A percentile compares a stretch with the other conserved stretches of the same genome.
Evolutionary conservation across 2,113 vertebrate species (phyloP).

Genomic region (Clarias magur): DNA sequence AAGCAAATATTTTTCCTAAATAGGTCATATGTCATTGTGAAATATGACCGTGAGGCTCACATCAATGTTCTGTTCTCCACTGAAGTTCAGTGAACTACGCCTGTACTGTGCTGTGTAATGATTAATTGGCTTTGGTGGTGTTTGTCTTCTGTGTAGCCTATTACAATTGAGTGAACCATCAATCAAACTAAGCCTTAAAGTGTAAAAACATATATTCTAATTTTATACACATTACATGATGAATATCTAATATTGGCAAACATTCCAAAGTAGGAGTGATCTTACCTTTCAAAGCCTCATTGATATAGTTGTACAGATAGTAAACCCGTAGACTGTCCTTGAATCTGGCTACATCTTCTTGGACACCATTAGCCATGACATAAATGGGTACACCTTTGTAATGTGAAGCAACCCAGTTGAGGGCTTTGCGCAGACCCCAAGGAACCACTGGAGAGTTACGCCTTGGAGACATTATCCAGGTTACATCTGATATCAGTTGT

Average conservation of each 20-base stretch:
- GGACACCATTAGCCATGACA: slow-evolving; percentile 85
- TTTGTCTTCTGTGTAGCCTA: slow-evolving; percentile 19
- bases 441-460: slow-evolving; percentile 83
- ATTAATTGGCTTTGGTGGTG: slow-evolving; percentile 60
- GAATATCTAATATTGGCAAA: not conserved
- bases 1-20: slow-evolving; percentile 33
- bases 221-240: not conserved
- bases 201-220: not conserved
- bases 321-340: slow-evolving; percentile 85
- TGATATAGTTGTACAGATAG: slow-evolving; percentile 90
- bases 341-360: slow-evolving; percentile 76
- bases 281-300: slow-evolving; percentile 96
- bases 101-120: slow-evolving; percentile 59
- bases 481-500: slow-evolving; percentile 87
- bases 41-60: not conserved
- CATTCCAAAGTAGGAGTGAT: not conserved
- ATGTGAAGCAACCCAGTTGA: slow-evolving; percentile 75
- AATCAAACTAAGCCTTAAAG: not conserved
- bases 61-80: slow-evolving; percentile 2
- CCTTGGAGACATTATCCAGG: slow-evolving; percentile 78
- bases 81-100: slow-evolving; percentile 56
- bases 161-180: not conserved
- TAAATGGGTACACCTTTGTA: slow-evolving; percentile 86
- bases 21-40: not conserved
- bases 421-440: slow-evolving; percentile 88